Base-by-base conservation (phyloP, 1,140 invertebrate genomes). In the Alviniconcha marisindica region DNA sequence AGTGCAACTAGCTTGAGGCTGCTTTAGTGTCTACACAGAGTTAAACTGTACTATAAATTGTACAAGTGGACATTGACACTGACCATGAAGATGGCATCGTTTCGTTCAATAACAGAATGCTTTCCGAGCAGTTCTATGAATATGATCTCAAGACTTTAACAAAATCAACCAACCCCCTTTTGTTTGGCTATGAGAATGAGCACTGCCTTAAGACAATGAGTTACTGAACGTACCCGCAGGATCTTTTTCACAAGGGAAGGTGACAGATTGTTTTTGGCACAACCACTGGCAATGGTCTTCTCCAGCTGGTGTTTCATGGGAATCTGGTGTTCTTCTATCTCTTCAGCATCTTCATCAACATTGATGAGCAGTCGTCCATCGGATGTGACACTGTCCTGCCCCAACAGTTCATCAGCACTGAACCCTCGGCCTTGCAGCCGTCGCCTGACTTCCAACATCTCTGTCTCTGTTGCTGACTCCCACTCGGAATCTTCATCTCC, bases 161-260 rank as follows among this genome's bases (percentile, higher is more conserved):
- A n/a, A n/a, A n/a, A n/a, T n/a, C n/a, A n/a, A n/a, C n/a, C n/a
- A n/a, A n/a, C n/a, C n/a, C n/a, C n/a, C n/a, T n/a, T n/a, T n/a
- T n/a, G n/a, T n/a, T n/a, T n/a, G n/a, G n/a, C n/a, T n/a, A n/a
- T n/a, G n/a, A n/a, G n/a, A n/a, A n/a, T n/a, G n/a, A n/a, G n/a
- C n/a, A n/a, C 28, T 44, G 24, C 2, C 48, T 36, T 24, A 54
- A 83, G 2, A 40, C 54, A 4, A 31, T 4, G 31, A 28, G 38
- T 31, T 10, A 36, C 38, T 38, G 15, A 1, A 48, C 88, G 85
- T 84, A 90, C 90, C 86, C 89, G 84, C 42, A 93, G 54, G 85
- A 96, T 95, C 88, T 94, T 95, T 91, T 96, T 96, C 0, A 96
- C 95, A 93, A 96, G 95, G 10, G 90, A 92, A 4, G 94, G 94